Percentiles rank a stretch among this genome's conserved stretches.
phyloP scores from a whole-genome alignment of 2,113 vertebrate species.

The Callorhinus ursinus region DNA sequence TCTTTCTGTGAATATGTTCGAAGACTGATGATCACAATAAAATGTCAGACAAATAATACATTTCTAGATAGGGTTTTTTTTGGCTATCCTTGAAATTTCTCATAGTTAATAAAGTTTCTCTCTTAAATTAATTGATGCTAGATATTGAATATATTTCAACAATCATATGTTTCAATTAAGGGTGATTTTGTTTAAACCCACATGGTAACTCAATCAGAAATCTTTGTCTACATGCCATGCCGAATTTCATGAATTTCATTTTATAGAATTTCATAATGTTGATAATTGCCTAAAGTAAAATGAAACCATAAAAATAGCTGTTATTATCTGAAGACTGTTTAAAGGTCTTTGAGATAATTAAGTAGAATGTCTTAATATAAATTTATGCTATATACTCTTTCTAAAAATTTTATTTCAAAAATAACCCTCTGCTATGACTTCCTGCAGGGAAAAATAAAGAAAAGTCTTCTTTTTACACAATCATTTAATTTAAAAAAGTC shows the following conservation, averaged over 20 bases:
- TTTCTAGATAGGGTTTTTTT: background rate
- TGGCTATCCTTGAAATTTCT: background rate
- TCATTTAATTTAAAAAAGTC: background rate
- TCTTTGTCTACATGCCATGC: background rate
- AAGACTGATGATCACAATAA: background rate
- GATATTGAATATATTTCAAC: background rate
- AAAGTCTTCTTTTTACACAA: background rate
- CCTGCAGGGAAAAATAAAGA: background rate
- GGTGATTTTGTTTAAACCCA: background rate
- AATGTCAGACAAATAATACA: background rate
- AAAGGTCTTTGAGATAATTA: background rate
- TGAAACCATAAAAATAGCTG: background rate
- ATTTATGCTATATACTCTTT: background rate
- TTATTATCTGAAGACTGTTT: background rate
- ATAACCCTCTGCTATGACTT: background rate
- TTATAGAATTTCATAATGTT: background rate
- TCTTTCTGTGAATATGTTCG: background rate
- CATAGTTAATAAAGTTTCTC: background rate
- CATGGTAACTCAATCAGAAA: background rate
- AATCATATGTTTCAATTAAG: background rate
- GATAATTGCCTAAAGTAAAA: background rate
- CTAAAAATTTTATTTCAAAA: slow-evolving; percentile 13
- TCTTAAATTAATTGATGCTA: background rate
- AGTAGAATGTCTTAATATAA: background rate
- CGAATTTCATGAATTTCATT: background rate